phyloP scores from a whole-genome alignment of 2,113 vertebrate species.

The Oenanthe melanoleuca region DNA sequence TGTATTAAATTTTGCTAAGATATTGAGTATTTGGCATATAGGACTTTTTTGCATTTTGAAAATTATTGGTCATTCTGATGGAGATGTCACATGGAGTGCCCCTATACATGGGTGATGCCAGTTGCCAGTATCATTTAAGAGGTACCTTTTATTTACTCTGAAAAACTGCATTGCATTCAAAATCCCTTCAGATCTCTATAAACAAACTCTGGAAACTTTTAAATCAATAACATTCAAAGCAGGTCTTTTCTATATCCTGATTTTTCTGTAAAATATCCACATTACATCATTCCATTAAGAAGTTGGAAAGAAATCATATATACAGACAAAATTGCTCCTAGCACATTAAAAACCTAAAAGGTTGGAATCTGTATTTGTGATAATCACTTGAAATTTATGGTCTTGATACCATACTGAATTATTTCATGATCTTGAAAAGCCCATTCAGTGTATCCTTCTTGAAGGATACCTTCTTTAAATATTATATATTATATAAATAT shows the following conservation, averaged over 20 bases:
- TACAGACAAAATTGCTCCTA: not conserved
- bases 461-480: not conserved
- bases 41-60: not conserved
- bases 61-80: not conserved
- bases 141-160: constrained; percentile 38
- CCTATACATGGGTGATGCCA: not conserved
- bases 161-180: constrained; percentile 29
- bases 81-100: not conserved
- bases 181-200: constrained; percentile 55
- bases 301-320: constrained; percentile 2
- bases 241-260: constrained; percentile 11
- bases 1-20: not conserved
- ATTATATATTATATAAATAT: too few species aligned
- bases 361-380: not conserved
- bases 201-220: constrained; percentile 55
- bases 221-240: constrained; percentile 50
- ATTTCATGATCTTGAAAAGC: not conserved
- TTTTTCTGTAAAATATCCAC: constrained; percentile 19
- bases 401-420: not conserved
- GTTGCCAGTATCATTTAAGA: constrained; percentile 7
- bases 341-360: not conserved
- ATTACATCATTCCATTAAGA: constrained; percentile 16
- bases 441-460: not conserved
- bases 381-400: not conserved
- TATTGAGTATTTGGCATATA: not conserved